Percentiles rank a stretch among this genome's conserved stretches.
Conservation (phyloP, 2,888 invertebrate genomes). For the Acronicta alni region DNA sequence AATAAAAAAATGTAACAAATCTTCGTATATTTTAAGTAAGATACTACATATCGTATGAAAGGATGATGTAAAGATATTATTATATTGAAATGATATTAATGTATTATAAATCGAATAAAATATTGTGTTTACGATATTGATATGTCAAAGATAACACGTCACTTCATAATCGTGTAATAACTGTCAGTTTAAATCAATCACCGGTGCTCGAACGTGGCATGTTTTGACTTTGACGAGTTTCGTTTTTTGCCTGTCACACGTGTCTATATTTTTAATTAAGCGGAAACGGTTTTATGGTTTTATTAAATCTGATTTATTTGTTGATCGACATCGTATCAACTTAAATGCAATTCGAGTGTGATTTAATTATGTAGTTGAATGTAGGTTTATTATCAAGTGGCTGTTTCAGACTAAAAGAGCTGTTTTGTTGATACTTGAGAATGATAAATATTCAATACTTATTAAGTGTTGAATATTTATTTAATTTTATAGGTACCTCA, state of each 20-base stretch:
- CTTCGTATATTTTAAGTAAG: no score
- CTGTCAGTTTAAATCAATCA: constrained; percentile 69
- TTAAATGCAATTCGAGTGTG: constrained; percentile 2
- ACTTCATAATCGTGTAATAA: constrained; percentile 61
- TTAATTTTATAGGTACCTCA: no score
- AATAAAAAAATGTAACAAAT: no score
- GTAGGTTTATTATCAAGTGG: neutral
- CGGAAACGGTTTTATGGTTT: constrained; percentile 27
- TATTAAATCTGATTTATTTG: constrained; percentile 32
- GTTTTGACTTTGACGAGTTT: constrained; percentile 34
- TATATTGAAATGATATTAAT: no score
- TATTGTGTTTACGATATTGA: constrained; percentile 63
- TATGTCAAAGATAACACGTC: constrained; percentile 55
- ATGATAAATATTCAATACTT: no score
- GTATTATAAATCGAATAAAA: constrained; percentile 54
- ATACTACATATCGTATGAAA: neutral
- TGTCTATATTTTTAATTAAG: constrained; percentile 29
- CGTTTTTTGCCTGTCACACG: constrained; percentile 27
- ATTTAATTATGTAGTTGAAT: neutral
- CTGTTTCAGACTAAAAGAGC: no score
- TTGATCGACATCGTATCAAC: constrained; percentile 20
- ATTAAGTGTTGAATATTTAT: neutral
- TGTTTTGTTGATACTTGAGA: neutral
- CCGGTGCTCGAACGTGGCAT: constrained; percentile 18
- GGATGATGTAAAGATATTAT: neutral